Conservation (phyloP, 2,113 vertebrate species). For the Barnardius zonarius region DNA sequence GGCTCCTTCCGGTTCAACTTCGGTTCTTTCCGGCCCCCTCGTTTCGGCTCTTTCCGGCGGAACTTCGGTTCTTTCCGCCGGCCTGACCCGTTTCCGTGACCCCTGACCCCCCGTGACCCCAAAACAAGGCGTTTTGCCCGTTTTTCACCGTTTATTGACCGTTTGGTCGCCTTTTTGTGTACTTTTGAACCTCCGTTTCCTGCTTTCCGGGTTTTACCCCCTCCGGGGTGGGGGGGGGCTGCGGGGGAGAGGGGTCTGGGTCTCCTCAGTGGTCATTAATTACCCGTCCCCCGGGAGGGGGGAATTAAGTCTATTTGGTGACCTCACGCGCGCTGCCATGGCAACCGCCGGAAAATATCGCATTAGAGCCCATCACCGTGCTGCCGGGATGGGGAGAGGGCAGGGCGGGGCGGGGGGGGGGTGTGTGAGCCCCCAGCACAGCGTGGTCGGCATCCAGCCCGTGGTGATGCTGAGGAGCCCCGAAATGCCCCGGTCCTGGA, state of each 20-base stretch:
- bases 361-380: conserved; percentile 46
- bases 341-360: conserved; percentile 64
- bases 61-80: no score
- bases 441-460: background rate
- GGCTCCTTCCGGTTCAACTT: no score
- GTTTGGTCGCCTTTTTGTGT: no score
- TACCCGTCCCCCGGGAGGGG: conserved; percentile 51
- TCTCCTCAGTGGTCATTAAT: conserved; percentile 63
- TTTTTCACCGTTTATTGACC: no score
- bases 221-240: background rate
- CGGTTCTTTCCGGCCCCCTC: no score
- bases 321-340: conserved; percentile 62
- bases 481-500: background rate
- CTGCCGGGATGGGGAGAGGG: background rate
- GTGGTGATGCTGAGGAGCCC: background rate
- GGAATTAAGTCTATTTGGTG: conserved; percentile 68
- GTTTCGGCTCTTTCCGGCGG: no score
- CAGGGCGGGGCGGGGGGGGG: background rate
- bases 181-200: no score
- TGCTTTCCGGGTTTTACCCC: background rate
- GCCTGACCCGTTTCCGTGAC: no score
- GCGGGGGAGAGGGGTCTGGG: conserved; percentile 36
- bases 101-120: no score
- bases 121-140: no score
- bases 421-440: background rate